Evolutionary conservation across 2,113 vertebrate genomes (phyloP).

Genomic region (Pituophis catenifer): DNA sequence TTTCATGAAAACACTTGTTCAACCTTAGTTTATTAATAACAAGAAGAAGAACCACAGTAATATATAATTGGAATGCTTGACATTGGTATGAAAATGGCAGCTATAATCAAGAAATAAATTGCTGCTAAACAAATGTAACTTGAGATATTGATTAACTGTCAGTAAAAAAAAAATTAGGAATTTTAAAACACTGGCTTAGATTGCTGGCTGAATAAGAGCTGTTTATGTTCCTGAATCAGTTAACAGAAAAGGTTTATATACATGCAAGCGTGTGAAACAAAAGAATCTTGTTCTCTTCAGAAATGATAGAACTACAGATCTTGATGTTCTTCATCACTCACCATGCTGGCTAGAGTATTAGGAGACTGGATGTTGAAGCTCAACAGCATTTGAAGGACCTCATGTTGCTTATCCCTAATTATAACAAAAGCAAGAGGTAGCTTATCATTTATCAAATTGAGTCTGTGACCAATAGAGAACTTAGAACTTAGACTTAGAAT

Average conservation of each 20-base stretch:
- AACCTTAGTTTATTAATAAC: neutral
- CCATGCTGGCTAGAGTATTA: neutral
- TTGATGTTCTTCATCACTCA: neutral
- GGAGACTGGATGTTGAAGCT: neutral
- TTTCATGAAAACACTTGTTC: neutral
- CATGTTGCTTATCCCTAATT: neutral
- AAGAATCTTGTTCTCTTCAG: conserved; percentile 21
- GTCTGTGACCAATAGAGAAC: neutral
- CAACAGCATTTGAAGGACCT: neutral
- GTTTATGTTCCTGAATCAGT: conserved; percentile 40
- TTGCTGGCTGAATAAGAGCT: conserved; percentile 28
- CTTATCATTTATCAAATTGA: neutral
- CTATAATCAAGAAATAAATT: neutral
- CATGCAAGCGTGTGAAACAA: neutral
- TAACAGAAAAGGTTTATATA: conserved; percentile 23
- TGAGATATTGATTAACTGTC: conserved; percentile 15
- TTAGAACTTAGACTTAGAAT: no score
- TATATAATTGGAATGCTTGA: neutral
- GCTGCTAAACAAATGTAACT: neutral
- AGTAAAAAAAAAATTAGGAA: conserved; percentile 3
- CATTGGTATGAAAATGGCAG: rapidly evolving
- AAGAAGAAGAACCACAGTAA: neutral
- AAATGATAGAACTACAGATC: conserved; percentile 21
- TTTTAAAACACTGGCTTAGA: conserved; percentile 34
- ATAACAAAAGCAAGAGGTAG: neutral